These are phyloP conservation scores for Drosophila lutescens DNA, from an alignment of 2,888 invertebrate species.

Conservation along the genomic window DNA sequence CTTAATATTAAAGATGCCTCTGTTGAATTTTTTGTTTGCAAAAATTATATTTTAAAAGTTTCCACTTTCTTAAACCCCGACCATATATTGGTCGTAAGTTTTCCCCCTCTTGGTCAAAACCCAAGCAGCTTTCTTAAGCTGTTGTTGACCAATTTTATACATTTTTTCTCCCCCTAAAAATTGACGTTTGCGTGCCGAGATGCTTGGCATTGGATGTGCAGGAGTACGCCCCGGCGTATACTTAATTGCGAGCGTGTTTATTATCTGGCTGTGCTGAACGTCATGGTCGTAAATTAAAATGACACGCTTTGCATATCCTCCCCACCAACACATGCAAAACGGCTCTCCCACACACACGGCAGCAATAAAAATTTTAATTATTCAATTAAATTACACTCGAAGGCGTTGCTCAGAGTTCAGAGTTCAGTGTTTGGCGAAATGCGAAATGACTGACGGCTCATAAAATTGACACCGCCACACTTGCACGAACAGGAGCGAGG, in stretches of 20 bases:
- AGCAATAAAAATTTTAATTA: constrained; percentile 79
- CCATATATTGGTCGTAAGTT: background rate
- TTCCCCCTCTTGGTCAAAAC: background rate
- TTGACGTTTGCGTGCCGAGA: constrained; percentile 38
- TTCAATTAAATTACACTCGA: constrained; percentile 80
- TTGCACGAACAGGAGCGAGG: constrained; percentile 46
- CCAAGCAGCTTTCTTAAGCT: background rate
- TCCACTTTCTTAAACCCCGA: background rate
- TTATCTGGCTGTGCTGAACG: constrained; percentile 72
- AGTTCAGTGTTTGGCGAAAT: constrained; percentile 47
- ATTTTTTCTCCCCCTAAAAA: constrained; percentile 1
- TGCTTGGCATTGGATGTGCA: constrained; percentile 30
- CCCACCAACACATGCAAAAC: constrained; percentile 4
- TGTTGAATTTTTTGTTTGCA: no score
- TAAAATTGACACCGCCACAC: constrained; percentile 73
- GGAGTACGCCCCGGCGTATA: constrained; percentile 60
- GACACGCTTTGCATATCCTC: constrained; percentile 79
- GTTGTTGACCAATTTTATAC: background rate
- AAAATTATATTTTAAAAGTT: no score
- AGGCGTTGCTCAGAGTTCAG: constrained; percentile 65
- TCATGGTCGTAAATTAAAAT: constrained; percentile 79
- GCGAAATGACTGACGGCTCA: constrained; percentile 77
- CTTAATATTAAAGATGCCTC: no score
- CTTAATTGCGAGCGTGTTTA: constrained; percentile 79
- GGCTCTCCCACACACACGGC: constrained; percentile 33